phyloP scores from a whole-genome alignment of 2,113 vertebrate genomes.

The Phodopus roborovskii region DNA sequence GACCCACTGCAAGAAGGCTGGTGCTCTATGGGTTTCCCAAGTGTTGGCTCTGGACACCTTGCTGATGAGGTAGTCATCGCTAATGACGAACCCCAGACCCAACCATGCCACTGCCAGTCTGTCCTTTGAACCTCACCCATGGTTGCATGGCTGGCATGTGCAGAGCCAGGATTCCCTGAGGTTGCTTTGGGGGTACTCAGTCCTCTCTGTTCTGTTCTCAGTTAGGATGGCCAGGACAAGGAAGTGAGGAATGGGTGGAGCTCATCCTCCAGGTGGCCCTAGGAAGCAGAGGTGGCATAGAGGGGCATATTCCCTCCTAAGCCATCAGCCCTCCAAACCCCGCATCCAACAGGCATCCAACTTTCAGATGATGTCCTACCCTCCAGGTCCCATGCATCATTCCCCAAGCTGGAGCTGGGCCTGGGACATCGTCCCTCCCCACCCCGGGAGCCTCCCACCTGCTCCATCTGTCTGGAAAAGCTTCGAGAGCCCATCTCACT shows the following conservation, averaged over 20 bases:
- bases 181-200: background rate
- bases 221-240: background rate
- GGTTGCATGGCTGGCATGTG: background rate
- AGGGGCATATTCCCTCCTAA: background rate
- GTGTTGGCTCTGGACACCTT: background rate
- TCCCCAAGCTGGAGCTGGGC: slow-evolving; percentile 72
- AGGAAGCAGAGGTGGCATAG: background rate
- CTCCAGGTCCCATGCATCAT: slow-evolving; percentile 59
- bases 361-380: background rate
- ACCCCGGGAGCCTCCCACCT: slow-evolving; percentile 71
- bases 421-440: background rate
- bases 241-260: background rate
- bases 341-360: background rate
- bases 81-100: background rate
- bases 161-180: background rate
- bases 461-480: slow-evolving; percentile 83
- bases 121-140: background rate
- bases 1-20: background rate
- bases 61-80: background rate
- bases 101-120: background rate
- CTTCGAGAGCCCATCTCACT: slow-evolving; percentile 82
- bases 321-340: background rate
- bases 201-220: background rate
- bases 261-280: background rate
- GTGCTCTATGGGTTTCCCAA: background rate